These are phyloP conservation scores for Clepsis dumicolana DNA, from an alignment of 2,888 invertebrate genomes.

Conservation along the genomic window DNA sequence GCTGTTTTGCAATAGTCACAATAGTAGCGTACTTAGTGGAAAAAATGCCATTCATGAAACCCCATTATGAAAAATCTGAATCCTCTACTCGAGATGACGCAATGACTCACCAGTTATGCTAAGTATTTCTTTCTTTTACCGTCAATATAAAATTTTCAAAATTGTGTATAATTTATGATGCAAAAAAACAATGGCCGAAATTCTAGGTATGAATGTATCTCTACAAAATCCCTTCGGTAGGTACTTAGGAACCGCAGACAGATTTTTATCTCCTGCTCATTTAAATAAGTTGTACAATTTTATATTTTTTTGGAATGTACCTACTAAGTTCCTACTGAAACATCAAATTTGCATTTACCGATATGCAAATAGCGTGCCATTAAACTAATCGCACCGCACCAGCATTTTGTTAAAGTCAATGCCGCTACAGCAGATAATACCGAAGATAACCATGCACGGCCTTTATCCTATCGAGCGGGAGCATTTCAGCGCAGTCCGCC, in stretches of 20 bases:
- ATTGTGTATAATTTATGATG: too few species aligned
- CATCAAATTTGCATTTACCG: slow-evolving; percentile 47
- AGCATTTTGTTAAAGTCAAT: slow-evolving; percentile 64
- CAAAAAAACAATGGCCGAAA: too few species aligned
- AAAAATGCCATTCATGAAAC: neutral
- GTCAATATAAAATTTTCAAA: neutral
- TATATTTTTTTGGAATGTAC: neutral
- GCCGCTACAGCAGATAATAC: slow-evolving; percentile 62
- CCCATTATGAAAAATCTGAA: neutral
- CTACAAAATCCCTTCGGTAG: too few species aligned
- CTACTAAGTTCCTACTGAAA: slow-evolving; percentile 3
- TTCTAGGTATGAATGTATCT: too few species aligned
- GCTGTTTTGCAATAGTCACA: neutral
- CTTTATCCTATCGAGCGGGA: slow-evolving; percentile 36
- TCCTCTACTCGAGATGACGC: neutral
- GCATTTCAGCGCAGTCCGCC: slow-evolving; percentile 4
- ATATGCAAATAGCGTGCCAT: slow-evolving; percentile 75
- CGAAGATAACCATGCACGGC: slow-evolving; percentile 57
- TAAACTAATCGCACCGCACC: slow-evolving; percentile 66
- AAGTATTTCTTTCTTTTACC: neutral
- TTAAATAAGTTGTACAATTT: neutral
- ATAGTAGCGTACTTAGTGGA: neutral
- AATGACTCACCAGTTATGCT: neutral
- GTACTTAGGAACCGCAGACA: too few species aligned
- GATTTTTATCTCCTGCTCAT: too few species aligned